Evolutionary conservation across 2,113 vertebrate genomes (phyloP).

Genomic region (Syngnathoides biaculeatus): DNA sequence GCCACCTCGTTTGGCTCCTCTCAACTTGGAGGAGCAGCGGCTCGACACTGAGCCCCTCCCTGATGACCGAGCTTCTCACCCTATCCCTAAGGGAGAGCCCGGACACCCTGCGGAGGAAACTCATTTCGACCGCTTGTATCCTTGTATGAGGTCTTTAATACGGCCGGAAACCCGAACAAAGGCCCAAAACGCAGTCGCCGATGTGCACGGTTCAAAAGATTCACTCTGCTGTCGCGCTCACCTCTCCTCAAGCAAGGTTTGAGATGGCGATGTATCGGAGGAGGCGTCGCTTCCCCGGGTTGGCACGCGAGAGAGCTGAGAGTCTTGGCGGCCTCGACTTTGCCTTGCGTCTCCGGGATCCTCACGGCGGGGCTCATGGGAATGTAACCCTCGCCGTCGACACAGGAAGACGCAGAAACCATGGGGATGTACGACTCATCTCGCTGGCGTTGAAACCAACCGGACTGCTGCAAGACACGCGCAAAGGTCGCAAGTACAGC

Average conservation of each 20-base stretch:
- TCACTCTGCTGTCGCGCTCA: slow-evolving; percentile 55
- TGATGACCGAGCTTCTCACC: no score
- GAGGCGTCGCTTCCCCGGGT: slow-evolving; percentile 78
- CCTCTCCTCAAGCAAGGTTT: slow-evolving; percentile 86
- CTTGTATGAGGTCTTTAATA: background rate
- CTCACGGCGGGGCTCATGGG: slow-evolving; percentile 83
- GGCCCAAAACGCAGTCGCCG: background rate
- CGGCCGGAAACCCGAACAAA: background rate
- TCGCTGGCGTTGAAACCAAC: slow-evolving; percentile 47
- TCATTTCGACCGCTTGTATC: no score
- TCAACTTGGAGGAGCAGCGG: no score
- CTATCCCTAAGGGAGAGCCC: no score
- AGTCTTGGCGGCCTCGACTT: slow-evolving; percentile 67
- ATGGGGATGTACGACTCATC: slow-evolving; percentile 90
- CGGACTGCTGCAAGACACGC: slow-evolving; percentile 60
- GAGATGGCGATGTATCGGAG: slow-evolving; percentile 90
- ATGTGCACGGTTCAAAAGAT: background rate
- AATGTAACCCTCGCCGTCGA: slow-evolving; percentile 83
- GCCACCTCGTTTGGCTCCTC: no score
- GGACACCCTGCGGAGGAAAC: no score
- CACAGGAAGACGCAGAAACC: slow-evolving; percentile 66
- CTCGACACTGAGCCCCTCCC: no score
- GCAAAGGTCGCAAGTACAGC: slow-evolving; percentile 13
- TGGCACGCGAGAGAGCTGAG: slow-evolving; percentile 67
- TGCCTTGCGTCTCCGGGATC: slow-evolving; percentile 56